These are phyloP conservation scores for Hiodon alosoides DNA, from an alignment of 2,113 vertebrate species.

Conservation along the genomic window DNA sequence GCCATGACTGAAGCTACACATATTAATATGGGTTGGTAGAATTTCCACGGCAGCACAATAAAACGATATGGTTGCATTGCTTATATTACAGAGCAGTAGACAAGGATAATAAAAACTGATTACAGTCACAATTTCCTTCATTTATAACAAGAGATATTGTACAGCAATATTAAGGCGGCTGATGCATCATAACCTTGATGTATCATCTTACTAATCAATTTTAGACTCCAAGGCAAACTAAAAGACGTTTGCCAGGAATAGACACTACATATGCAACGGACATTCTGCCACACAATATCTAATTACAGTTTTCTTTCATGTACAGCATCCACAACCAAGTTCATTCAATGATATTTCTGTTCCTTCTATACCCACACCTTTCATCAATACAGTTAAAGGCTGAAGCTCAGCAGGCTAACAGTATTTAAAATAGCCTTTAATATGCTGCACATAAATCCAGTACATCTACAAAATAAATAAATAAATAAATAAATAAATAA, in stretches of 20 bases:
- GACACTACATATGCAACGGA: not conserved
- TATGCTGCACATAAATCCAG: too few species aligned
- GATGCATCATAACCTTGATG: not conserved
- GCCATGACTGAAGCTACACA: not conserved
- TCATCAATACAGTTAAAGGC: too few species aligned
- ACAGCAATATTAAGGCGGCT: not conserved
- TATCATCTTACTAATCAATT: too few species aligned
- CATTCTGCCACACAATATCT: not conserved
- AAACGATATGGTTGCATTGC: not conserved
- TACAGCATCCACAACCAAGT: not conserved
- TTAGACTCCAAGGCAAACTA: too few species aligned
- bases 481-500: too few species aligned
- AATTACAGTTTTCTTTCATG: not conserved
- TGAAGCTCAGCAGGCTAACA: too few species aligned
- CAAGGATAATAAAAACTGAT: not conserved
- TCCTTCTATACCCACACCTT: not conserved
- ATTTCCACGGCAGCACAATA: not conserved
- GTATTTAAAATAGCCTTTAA: too few species aligned
- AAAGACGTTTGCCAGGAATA: not conserved
- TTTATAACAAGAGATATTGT: not conserved
- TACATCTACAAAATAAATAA: too few species aligned
- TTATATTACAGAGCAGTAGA: not conserved
- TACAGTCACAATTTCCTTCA: not conserved
- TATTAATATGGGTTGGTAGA: not conserved
- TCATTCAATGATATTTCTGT: not conserved